Percentiles rank a stretch among this genome's conserved stretches.
Conservation (phyloP, 2,113 vertebrate genomes). For the Saccopteryx leptura region DNA sequence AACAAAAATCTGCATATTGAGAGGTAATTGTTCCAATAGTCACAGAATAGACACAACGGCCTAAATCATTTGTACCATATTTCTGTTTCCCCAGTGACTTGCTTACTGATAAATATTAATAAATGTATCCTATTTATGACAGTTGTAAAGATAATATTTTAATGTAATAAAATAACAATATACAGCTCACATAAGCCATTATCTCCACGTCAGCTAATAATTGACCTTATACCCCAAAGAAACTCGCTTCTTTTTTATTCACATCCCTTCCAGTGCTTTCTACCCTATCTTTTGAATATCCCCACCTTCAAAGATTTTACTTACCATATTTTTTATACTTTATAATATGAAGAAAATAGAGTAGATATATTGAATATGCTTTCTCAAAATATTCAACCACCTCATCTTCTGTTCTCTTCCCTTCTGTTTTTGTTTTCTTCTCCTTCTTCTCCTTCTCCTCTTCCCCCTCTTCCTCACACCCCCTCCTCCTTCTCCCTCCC, state of each 20-base stretch:
- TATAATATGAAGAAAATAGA: background rate
- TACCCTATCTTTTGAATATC: background rate
- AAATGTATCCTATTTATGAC: conserved; percentile 53
- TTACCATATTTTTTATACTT: background rate
- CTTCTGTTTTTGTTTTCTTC: background rate
- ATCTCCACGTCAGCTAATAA: conserved; percentile 15
- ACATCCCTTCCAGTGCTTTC: background rate
- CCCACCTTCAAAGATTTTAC: background rate
- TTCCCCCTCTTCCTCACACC: background rate
- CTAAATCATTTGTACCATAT: conserved; percentile 48
- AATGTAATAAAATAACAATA: conserved; percentile 55
- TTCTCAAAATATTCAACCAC: conserved; percentile 1
- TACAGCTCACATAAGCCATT: background rate
- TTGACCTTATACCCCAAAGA: conserved; percentile 2
- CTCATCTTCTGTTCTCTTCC: background rate
- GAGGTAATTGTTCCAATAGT: conserved; percentile 61
- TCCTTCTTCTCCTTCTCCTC: background rate
- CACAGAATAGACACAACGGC: conserved; percentile 29
- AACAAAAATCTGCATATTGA: conserved; percentile 71
- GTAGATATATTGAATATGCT: background rate
- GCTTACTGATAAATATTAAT: conserved; percentile 63
- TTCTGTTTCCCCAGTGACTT: conserved; percentile 64
- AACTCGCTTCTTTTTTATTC: background rate
- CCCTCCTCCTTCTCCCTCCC: background rate
- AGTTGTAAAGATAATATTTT: conserved; percentile 48